Percentiles rank a stretch among this genome's conserved stretches.
These are phyloP conservation scores for Haemorhous mexicanus DNA, from an alignment of 2,113 vertebrate genomes.

Conservation along the genomic window DNA sequence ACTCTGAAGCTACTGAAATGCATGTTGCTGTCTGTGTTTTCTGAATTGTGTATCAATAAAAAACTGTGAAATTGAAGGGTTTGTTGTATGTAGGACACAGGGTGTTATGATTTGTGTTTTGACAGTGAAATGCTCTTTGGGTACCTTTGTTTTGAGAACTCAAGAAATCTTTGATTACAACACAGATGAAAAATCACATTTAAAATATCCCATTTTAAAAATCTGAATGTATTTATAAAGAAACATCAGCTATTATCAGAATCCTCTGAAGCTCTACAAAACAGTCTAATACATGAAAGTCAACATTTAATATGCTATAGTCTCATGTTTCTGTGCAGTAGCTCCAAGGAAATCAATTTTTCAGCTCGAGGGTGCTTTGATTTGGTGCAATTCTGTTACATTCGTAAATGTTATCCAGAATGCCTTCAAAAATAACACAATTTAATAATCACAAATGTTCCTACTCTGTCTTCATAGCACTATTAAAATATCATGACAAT, in stretches of 20 bases:
- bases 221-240: background rate
- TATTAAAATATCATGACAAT: conserved; percentile 49
- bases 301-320: conserved; percentile 32
- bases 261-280: background rate
- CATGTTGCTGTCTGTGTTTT: background rate
- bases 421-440: conserved; percentile 48
- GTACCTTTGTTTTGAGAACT: background rate
- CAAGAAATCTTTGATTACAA: background rate
- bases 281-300: conserved; percentile 18
- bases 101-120: background rate
- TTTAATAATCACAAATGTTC: conserved; percentile 63
- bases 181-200: background rate
- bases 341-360: conserved; percentile 60
- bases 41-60: background rate
- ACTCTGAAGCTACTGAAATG: background rate
- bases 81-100: background rate
- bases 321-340: background rate
- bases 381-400: conserved; percentile 24
- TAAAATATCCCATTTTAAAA: background rate
- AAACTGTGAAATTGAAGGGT: background rate
- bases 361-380: conserved; percentile 30
- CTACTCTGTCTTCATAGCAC: conserved; percentile 48
- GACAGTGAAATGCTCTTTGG: background rate
- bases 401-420: conserved; percentile 32
- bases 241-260: background rate